phyloP scores from a whole-genome alignment of 2,113 vertebrate genomes.

The Sakesphorus luctuosus region DNA sequence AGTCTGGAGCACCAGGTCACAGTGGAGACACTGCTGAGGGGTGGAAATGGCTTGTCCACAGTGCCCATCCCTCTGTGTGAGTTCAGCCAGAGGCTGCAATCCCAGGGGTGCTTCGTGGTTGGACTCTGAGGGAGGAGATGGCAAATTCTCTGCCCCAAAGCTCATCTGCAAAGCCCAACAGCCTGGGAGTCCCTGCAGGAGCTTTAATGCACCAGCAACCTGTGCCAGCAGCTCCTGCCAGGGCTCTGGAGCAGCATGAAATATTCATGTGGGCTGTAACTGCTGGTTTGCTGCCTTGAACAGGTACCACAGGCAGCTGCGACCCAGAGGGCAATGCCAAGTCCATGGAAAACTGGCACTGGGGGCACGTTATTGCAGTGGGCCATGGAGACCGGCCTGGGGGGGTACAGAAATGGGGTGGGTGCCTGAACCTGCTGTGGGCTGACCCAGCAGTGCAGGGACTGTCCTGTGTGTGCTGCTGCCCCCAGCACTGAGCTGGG shows the following conservation, averaged over 20 bases:
- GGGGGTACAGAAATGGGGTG: background rate
- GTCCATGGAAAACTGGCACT: background rate
- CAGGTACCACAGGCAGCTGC: background rate
- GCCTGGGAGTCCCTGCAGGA: background rate
- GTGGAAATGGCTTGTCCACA: background rate
- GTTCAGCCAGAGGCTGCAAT: background rate
- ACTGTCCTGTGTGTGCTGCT: rapidly evolving
- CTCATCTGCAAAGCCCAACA: background rate
- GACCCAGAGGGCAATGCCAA: background rate
- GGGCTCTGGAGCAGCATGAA: background rate
- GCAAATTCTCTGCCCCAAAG: background rate
- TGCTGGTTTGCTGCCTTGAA: background rate
- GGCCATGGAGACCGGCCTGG: background rate
- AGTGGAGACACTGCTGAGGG: background rate
- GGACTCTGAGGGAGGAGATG: background rate
- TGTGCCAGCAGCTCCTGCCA: background rate
- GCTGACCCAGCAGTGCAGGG: background rate
- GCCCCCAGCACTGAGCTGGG: background rate
- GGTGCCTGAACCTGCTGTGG: background rate
- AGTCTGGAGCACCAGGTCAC: background rate
- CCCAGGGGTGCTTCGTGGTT: background rate
- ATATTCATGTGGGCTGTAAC: background rate
- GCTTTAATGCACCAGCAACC: background rate
- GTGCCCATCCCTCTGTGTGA: background rate
- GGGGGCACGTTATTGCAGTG: no score